Evolutionary conservation across 2,797 vertebrate species (phyloP).

Genomic region (Sebastes aleutianus): DNA sequence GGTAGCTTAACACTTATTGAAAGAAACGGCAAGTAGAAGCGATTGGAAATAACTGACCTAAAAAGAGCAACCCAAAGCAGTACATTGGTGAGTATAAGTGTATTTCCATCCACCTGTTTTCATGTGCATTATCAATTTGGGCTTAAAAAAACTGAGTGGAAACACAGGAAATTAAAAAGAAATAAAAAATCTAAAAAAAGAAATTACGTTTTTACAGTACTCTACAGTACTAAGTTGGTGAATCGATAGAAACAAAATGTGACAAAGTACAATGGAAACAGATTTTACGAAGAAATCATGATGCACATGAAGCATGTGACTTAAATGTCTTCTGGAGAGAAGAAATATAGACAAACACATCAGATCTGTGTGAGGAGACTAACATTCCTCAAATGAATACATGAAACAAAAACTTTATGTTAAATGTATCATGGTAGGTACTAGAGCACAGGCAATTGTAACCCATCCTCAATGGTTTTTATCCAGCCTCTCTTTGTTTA

Average conservation of each 20-base stretch:
- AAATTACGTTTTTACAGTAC: neutral
- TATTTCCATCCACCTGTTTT: neutral
- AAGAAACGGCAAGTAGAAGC: neutral
- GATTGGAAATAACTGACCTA: neutral
- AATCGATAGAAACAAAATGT: neutral
- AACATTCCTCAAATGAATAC: neutral
- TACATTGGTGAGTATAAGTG: neutral
- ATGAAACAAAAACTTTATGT: neutral
- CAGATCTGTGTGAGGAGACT: neutral
- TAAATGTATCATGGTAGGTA: neutral
- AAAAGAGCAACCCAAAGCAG: neutral
- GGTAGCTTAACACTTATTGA: neutral
- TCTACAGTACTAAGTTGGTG: no score
- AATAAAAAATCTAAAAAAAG: neutral
- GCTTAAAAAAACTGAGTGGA: neutral
- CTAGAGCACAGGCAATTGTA: neutral
- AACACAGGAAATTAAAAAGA: neutral
- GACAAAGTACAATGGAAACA: neutral
- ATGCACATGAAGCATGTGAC: fast-evolving
- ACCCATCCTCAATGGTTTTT: neutral
- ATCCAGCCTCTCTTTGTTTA: neutral
- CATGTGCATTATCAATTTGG: neutral
- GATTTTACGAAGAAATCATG: neutral
- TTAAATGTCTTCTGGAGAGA: neutral
- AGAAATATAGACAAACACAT: no score